These are phyloP conservation scores for Euplagia quadripunctaria DNA, from an alignment of 2,888 invertebrate genomes.

Conservation along the genomic window DNA sequence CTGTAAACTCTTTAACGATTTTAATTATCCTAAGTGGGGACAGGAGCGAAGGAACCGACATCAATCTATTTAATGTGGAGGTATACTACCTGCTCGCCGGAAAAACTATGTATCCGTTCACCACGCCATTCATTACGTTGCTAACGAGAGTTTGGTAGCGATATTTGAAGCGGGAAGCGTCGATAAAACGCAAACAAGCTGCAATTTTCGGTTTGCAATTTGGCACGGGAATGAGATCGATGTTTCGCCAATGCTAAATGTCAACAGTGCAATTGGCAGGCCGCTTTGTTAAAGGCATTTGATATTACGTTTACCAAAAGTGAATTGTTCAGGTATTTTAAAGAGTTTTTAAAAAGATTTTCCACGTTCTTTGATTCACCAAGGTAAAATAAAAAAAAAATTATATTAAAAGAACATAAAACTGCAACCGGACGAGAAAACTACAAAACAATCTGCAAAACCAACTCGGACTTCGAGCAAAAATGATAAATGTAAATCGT, in stretches of 20 bases:
- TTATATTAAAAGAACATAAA: background rate
- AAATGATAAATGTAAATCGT: slow-evolving; percentile 44
- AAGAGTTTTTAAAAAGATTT: background rate
- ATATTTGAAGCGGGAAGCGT: slow-evolving; percentile 50
- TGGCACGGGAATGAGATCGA: slow-evolving; percentile 51
- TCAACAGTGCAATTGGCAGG: slow-evolving; percentile 49
- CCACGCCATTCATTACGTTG: slow-evolving; percentile 66
- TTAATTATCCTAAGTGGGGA: slow-evolving; percentile 82
- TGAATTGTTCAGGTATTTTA: background rate
- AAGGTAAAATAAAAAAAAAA: background rate
- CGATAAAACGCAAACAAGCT: slow-evolving; percentile 59
- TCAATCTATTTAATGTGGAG: slow-evolving; percentile 79
- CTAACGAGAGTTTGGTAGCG: slow-evolving; percentile 52
- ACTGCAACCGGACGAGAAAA: background rate
- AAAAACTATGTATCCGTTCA: slow-evolving; percentile 58
- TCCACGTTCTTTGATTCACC: background rate
- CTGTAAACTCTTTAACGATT: slow-evolving; percentile 78
- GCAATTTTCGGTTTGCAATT: slow-evolving; percentile 60
- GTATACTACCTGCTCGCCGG: slow-evolving; percentile 38
- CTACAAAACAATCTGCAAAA: slow-evolving; percentile 1
- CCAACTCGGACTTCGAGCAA: slow-evolving; percentile 19
- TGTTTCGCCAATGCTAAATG: slow-evolving; percentile 48
- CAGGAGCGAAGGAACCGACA: slow-evolving; percentile 60
- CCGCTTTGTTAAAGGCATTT: slow-evolving; percentile 53
- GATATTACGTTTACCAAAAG: slow-evolving; percentile 12